phyloP scores from a whole-genome alignment of 2,113 vertebrate genomes.

The Camelus bactrianus region DNA sequence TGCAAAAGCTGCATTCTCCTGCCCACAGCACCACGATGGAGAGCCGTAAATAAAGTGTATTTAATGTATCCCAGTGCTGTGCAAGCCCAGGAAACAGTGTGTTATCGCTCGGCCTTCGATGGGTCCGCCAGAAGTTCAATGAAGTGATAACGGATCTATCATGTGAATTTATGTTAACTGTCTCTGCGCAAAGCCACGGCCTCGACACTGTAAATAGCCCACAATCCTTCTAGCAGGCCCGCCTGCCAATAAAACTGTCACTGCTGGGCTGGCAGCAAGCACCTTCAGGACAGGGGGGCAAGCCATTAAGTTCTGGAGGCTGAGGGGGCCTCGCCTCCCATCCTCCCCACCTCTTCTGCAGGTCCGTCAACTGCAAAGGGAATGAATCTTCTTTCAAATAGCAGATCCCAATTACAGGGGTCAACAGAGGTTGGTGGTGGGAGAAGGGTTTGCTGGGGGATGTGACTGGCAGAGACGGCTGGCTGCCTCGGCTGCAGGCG shows the following conservation, averaged over 20 bases:
- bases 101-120: slow-evolving; percentile 89
- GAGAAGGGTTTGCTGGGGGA: background rate
- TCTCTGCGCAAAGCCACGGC: slow-evolving; percentile 90
- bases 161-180: slow-evolving; percentile 93
- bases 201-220: slow-evolving; percentile 90
- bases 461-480: background rate
- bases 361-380: background rate
- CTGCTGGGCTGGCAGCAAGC: slow-evolving; percentile 80
- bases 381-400: background rate
- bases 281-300: slow-evolving; percentile 87
- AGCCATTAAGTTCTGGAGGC: slow-evolving; percentile 81
- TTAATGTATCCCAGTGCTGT: slow-evolving; percentile 90
- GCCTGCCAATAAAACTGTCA: slow-evolving; percentile 92
- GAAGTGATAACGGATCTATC: slow-evolving; percentile 92
- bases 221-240: slow-evolving; percentile 88
- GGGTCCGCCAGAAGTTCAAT: slow-evolving; percentile 90
- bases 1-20: slow-evolving; percentile 91
- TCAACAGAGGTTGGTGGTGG: background rate
- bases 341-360: background rate
- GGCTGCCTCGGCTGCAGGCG: accelerated
- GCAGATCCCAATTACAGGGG: background rate
- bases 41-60: slow-evolving; percentile 92
- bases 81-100: slow-evolving; percentile 87
- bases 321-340: slow-evolving; percentile 30
- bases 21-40: slow-evolving; percentile 85